Conservation (phyloP, 2,113 vertebrate species). For the Dermatemys mawii region DNA sequence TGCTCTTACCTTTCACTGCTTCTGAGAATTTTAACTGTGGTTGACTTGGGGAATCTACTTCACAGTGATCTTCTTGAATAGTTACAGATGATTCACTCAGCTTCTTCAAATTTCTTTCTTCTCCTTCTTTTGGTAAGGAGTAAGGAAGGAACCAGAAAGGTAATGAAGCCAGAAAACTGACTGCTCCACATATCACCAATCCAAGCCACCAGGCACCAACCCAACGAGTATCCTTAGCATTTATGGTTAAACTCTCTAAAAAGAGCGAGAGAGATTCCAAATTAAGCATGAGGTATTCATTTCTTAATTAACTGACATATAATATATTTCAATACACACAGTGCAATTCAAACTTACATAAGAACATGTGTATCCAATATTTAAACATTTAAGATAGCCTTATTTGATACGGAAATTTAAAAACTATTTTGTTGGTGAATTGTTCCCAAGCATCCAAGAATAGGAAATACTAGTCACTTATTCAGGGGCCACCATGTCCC, state of each 20-base stretch:
- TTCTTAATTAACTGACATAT: neutral
- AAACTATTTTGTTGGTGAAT: neutral
- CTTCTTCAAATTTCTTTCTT: constrained; percentile 22
- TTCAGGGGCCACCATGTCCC: neutral
- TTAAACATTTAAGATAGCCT: neutral
- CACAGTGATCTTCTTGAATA: constrained; percentile 28
- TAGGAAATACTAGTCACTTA: neutral
- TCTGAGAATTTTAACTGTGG: constrained; percentile 57
- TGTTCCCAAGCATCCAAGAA: neutral
- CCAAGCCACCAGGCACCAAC: constrained; percentile 97
- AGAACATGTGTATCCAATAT: neutral
- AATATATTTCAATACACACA: neutral
- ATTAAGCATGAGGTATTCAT: neutral
- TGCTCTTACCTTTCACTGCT: constrained; percentile 66
- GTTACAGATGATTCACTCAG: neutral
- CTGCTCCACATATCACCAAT: constrained; percentile 82
- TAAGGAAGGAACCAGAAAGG: constrained; percentile 93
- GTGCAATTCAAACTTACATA: neutral
- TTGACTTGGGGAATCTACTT: neutral
- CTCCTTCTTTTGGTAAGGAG: constrained; percentile 67
- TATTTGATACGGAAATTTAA: neutral
- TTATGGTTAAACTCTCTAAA: constrained; percentile 86
- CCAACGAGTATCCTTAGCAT: constrained; percentile 89
- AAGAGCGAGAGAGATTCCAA: neutral
- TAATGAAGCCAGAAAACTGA: constrained; percentile 83